A percentile compares a stretch with the other conserved stretches of the same genome.
Conservation (phyloP, 2,888 invertebrate species). For the Lepas anatifera region DNA sequence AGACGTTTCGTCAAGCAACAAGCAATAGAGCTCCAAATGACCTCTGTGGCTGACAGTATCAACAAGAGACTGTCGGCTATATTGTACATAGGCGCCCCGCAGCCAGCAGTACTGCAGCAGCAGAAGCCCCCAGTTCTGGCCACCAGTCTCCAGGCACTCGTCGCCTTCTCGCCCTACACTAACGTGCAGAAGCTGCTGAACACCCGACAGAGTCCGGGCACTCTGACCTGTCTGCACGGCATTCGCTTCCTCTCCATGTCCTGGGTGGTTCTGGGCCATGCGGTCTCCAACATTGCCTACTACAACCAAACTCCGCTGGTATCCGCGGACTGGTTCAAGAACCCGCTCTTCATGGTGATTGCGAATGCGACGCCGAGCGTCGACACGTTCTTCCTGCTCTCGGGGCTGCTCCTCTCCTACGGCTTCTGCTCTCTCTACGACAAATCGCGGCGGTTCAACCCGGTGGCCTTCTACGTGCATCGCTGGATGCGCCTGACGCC, state of each 20-base stretch:
- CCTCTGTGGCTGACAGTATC: background rate
- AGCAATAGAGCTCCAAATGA: background rate
- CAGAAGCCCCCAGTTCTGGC: background rate
- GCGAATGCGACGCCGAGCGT: slow-evolving; percentile 19
- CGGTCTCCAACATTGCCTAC: background rate
- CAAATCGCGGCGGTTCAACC: background rate
- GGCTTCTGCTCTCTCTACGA: background rate
- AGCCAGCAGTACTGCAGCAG: no score
- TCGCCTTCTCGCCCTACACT: slow-evolving; percentile 53
- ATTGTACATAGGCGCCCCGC: background rate
- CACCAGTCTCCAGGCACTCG: slow-evolving; percentile 27
- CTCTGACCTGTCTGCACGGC: slow-evolving; percentile 22
- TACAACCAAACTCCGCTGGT: background rate
- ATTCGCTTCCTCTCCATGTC: slow-evolving; percentile 24
- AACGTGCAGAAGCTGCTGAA: slow-evolving; percentile 45
- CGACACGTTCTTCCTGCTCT: slow-evolving; percentile 22
- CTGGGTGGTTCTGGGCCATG: slow-evolving; percentile 25
- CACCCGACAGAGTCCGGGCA: background rate
- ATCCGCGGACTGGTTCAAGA: background rate
- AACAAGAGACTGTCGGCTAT: no score
- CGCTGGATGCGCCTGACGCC: slow-evolving; percentile 10
- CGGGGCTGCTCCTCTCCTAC: slow-evolving; percentile 19
- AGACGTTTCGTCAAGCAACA: background rate
- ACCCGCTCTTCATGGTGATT: background rate
- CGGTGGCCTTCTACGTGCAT: background rate